Evolutionary conservation across 1,140 invertebrate genomes (phyloP).

Genomic region (Notospermus geniculatus): DNA sequence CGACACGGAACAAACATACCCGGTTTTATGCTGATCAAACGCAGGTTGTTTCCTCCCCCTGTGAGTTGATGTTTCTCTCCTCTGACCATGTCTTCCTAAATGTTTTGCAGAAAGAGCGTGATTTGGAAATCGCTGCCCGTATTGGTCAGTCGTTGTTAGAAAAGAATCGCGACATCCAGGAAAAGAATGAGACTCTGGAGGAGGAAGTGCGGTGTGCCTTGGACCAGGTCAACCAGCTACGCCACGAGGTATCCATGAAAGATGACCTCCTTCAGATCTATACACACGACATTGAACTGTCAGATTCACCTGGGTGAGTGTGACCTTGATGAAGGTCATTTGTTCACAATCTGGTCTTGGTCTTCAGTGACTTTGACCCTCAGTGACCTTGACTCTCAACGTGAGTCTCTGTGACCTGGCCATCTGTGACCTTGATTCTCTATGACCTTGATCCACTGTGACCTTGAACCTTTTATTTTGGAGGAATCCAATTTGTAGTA

Average conservation of each 20-base stretch:
- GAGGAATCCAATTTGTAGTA: too few species aligned
- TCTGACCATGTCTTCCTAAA: slow-evolving; percentile 20
- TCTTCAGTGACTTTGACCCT: too few species aligned
- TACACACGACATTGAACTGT: slow-evolving; percentile 53
- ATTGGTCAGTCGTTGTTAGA: slow-evolving; percentile 92
- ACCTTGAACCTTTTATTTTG: too few species aligned
- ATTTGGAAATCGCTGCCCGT: slow-evolving; percentile 83
- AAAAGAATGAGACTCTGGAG: slow-evolving; percentile 65
- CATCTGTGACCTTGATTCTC: too few species aligned
- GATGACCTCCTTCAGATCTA: slow-evolving; percentile 84
- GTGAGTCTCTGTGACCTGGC: too few species aligned
- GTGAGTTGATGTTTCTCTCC: slow-evolving; percentile 9
- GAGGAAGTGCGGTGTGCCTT: slow-evolving; percentile 70
- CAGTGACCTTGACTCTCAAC: too few species aligned
- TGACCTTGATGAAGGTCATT: too few species aligned
- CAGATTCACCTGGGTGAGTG: slow-evolving; percentile 22
- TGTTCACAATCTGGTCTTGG: too few species aligned
- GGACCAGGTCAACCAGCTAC: slow-evolving; percentile 73
- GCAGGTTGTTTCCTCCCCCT: too few species aligned
- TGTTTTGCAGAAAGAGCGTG: slow-evolving; percentile 53
- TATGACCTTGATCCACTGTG: too few species aligned
- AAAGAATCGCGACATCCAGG: slow-evolving; percentile 73
- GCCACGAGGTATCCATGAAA: slow-evolving; percentile 87
- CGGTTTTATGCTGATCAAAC: too few species aligned
- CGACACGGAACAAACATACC: too few species aligned